A percentile compares a stretch with the other conserved stretches of the same genome.
Evolutionary conservation across 2,113 vertebrate species (phyloP).

Genomic region (Notiomystis cincta): DNA sequence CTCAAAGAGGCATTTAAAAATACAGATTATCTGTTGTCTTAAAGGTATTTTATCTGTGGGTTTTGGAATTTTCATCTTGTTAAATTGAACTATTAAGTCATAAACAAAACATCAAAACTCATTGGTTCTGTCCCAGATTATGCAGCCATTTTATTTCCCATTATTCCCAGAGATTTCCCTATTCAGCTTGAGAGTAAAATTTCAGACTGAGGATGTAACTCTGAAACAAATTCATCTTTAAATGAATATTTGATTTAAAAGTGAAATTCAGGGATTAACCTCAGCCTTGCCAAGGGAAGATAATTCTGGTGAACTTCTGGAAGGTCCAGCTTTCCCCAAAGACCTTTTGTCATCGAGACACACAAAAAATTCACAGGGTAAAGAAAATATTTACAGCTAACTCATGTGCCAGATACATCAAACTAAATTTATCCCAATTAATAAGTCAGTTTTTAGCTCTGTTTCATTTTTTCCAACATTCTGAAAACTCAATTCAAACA

Average conservation of each 20-base stretch:
- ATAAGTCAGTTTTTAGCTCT: neutral
- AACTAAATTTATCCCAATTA: neutral
- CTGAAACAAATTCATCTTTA: neutral
- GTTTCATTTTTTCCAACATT: neutral
- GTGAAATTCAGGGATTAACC: neutral
- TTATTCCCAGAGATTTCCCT: neutral
- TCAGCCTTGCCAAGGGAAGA: neutral
- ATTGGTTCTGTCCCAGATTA: neutral
- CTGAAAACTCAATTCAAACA: neutral
- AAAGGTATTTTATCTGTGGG: neutral
- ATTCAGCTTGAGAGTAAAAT: neutral
- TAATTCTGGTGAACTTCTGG: neutral
- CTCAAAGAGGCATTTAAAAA: neutral
- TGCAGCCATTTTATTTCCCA: neutral
- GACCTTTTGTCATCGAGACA: neutral
- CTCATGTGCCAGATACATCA: neutral
- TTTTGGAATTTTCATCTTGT: neutral
- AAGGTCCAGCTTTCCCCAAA: neutral
- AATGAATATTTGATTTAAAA: neutral
- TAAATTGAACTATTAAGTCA: neutral
- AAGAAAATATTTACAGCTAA: neutral
- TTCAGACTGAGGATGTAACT: neutral
- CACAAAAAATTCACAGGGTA: neutral
- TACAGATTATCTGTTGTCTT: neutral
- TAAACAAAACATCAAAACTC: neutral